Percentiles rank a stretch among this genome's conserved stretches.
Evolutionary conservation across 2,113 vertebrate genomes (phyloP).

Genomic region (Pterocles gutturalis): DNA sequence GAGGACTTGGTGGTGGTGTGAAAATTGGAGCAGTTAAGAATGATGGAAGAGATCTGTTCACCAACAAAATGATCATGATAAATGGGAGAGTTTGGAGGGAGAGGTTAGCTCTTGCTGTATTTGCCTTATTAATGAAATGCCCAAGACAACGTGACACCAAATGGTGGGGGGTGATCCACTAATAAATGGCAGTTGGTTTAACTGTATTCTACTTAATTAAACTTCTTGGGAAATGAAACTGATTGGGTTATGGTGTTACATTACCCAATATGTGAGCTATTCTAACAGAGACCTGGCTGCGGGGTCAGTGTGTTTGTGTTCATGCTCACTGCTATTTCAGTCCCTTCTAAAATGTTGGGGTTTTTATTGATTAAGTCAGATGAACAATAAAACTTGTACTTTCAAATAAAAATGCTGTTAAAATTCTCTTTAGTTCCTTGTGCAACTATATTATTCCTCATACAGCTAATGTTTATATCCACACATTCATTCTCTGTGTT

Average conservation of each 20-base stretch:
- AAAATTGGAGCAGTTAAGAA: neutral
- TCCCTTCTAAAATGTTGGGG: neutral
- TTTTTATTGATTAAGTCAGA: neutral
- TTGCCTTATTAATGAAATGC: neutral
- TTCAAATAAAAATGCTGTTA: neutral
- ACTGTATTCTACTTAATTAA: neutral
- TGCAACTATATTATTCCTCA: neutral
- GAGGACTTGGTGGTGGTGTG: neutral
- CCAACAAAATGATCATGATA: neutral
- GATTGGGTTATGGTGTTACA: neutral
- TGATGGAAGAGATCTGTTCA: neutral
- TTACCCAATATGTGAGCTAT: neutral
- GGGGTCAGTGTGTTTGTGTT: neutral
- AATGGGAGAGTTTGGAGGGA: neutral
- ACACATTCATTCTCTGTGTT: neutral
- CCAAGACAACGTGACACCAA: accelerated
- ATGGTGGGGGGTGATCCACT: neutral
- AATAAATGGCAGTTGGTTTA: neutral
- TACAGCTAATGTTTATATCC: neutral
- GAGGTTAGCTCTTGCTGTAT: neutral
- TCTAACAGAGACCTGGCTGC: neutral
- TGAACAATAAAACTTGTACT: neutral
- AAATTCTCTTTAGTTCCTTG: neutral
- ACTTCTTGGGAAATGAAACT: neutral
- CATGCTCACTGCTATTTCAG: neutral